Evolutionary conservation across 2,888 invertebrate genomes (phyloP).

Genomic region (Bombylius discolor): DNA sequence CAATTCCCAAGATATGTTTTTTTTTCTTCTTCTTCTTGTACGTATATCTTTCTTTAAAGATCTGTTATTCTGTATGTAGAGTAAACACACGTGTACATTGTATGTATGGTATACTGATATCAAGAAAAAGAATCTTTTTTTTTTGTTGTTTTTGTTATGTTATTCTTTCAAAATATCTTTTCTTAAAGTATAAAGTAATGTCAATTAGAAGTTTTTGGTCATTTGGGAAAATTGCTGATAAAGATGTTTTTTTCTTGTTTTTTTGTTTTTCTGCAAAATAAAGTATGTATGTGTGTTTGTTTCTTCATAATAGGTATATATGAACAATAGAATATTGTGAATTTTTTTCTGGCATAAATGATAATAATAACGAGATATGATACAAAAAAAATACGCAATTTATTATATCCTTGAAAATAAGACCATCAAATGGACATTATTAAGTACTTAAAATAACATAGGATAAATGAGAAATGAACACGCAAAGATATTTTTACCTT

Average conservation of each 20-base stretch:
- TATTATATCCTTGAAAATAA: slow-evolving; percentile 10
- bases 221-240: slow-evolving; percentile 11
- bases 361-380: neutral
- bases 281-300: too few species aligned
- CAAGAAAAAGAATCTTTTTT: too few species aligned
- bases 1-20: too few species aligned
- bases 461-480: slow-evolving; percentile 12
- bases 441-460: neutral
- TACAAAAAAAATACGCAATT: slow-evolving; percentile 11
- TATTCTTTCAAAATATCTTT: neutral
- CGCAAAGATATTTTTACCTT: slow-evolving; percentile 12
- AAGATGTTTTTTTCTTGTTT: neutral
- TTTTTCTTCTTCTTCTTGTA: too few species aligned
- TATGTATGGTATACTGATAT: too few species aligned
- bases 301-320: too few species aligned
- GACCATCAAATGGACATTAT: slow-evolving; percentile 11
- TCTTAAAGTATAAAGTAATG: slow-evolving; percentile 1
- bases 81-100: too few species aligned
- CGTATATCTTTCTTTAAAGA: too few species aligned
- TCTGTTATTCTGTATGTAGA: too few species aligned
- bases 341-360: too few species aligned
- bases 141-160: too few species aligned
- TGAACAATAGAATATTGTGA: too few species aligned
- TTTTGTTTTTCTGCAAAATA: neutral
- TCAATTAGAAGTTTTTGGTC: slow-evolving; percentile 11